A percentile compares a stretch with the other conserved stretches of the same genome.
These are phyloP conservation scores for Ctenopoma multispine DNA, from an alignment of 2,797 vertebrate species.

Conservation along the genomic window DNA sequence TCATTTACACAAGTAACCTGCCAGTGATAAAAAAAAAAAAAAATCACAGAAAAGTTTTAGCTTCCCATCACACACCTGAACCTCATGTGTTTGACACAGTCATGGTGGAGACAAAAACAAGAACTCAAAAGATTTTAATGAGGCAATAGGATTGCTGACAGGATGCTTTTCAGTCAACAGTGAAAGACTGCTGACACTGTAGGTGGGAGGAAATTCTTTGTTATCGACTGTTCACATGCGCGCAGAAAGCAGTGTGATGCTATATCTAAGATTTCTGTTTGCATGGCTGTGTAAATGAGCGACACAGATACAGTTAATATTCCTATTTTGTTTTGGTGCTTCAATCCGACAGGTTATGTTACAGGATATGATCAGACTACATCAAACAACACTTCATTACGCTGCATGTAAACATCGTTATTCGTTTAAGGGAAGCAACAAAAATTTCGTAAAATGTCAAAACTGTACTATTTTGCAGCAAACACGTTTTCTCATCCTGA, in stretches of 20 bases:
- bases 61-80: slow-evolving; percentile 12
- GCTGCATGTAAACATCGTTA: slow-evolving; percentile 40
- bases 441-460: slow-evolving; percentile 1
- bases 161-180: slow-evolving; percentile 35
- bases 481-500: slow-evolving; percentile 4
- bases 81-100: not conserved
- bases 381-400: slow-evolving; percentile 16
- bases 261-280: not conserved
- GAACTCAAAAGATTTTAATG: slow-evolving; percentile 4
- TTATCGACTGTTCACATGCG: slow-evolving; percentile 16
- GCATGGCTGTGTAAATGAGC: not conserved
- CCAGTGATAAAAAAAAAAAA: slow-evolving; percentile 24
- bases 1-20: slow-evolving; percentile 44
- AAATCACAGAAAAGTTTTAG: not conserved
- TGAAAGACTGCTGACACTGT: slow-evolving; percentile 17
- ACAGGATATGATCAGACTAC: slow-evolving; percentile 32
- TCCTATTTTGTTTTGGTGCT: slow-evolving; percentile 22
- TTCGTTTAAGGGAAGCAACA: slow-evolving; percentile 9
- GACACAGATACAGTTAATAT: not conserved
- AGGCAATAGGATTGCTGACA: slow-evolving; percentile 39
- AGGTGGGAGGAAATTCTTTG: slow-evolving; percentile 39
- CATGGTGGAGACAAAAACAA: not conserved
- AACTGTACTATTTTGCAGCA: not conserved
- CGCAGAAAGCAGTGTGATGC: slow-evolving; percentile 1
- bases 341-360: not conserved